Evolutionary conservation across 1,140 invertebrate genomes (phyloP).

Genomic region (Magallana ariakensis): DNA sequence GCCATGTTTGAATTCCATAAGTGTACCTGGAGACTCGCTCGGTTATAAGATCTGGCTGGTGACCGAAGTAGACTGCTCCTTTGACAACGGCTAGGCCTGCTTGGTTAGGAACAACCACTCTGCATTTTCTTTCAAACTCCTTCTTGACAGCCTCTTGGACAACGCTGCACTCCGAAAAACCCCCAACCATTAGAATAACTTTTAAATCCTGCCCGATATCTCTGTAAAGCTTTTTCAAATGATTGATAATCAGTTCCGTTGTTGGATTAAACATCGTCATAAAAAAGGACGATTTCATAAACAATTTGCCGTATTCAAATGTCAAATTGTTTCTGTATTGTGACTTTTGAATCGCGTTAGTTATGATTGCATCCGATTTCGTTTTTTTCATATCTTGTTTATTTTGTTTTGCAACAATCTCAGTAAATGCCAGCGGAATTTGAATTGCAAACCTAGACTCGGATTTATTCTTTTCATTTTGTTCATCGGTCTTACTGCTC

Average conservation of each 20-base stretch:
- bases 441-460: not conserved
- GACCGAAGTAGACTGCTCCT: conserved; percentile 49
- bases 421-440: conserved; percentile 37
- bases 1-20: conserved; percentile 37
- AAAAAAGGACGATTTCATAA: conserved; percentile 31
- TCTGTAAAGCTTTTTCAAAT: conserved; percentile 1
- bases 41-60: not conserved
- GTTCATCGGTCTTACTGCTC: not conserved
- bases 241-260: conserved; percentile 20
- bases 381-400: not conserved
- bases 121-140: conserved; percentile 34
- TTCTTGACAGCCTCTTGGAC: conserved; percentile 35
- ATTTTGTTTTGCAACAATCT: conserved; percentile 15
- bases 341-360: not conserved
- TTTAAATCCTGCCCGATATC: conserved; percentile 1
- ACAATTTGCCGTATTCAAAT: conserved; percentile 46
- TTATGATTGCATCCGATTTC: not conserved
- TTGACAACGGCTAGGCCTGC: conserved; percentile 40
- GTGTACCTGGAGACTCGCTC: not conserved
- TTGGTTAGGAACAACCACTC: conserved; percentile 45
- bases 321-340: not conserved
- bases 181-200: conserved; percentile 54
- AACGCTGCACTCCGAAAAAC: conserved; percentile 53
- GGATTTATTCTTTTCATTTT: not conserved
- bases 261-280: conserved; percentile 40